Base-by-base conservation (phyloP, 2,797 vertebrate species). In the Lerista edwardsae region DNA sequence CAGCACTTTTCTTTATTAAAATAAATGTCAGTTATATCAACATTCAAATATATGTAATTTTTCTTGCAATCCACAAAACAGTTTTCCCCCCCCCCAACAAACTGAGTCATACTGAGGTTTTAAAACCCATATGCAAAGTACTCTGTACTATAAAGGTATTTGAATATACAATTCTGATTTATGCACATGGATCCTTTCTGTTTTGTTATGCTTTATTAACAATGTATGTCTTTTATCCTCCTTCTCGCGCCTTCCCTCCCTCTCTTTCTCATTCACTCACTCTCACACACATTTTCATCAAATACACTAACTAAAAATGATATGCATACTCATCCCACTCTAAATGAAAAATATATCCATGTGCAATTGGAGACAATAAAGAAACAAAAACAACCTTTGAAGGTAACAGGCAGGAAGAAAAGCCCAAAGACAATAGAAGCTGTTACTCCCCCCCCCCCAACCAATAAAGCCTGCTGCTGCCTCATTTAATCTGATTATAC, bases 401-500 rank as follows among this genome's bases (percentile, higher is more conserved):
- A 51, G 14, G 27, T 34, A 72, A 85, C 67, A 78, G 36, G 15
- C 10, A 83, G 75, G 23, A 83, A 81, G 79, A 80, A 75, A 84
- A 69, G 34, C 29, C 44, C 25, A 29, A 39, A 79, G 25, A 71
- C 31, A 55, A 6, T 1, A 71, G 69, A 17, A 90, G 82, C 74
- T 75, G 68, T 12, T 92, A 83, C 80, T 80, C 75, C 86, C 83
- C 36, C 51, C 79, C 7, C 41, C 41, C 41, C 41, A 9, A n/a
- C n/a, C n/a, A n/a, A 88, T 78, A 31, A 68, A 83, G 78, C 64
- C 85, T 86, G 80, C 47, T 86, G 80, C 64, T 84, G 86, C 75
- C 74, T 80, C 80, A 4, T 74, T 67, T 88, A 91, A 89, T 87
- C 82, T 14, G 62, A 79, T 90, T 84, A 67, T 68, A 82, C 76